Evolutionary conservation across 2,888 invertebrate genomes (phyloP).

Genomic region (Euspilapteryx auroguttella): DNA sequence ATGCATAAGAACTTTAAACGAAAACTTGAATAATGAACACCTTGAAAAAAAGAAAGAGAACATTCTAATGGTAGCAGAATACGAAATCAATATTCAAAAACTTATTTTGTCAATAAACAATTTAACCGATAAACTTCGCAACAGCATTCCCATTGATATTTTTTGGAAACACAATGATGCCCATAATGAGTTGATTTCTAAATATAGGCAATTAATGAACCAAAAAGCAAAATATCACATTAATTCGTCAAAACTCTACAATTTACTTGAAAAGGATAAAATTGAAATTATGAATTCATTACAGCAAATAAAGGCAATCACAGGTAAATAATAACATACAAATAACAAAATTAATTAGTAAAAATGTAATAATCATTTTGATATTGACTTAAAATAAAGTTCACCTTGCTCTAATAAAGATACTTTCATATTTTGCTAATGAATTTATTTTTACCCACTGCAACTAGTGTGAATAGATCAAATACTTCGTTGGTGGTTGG

Average conservation of each 20-base stretch:
- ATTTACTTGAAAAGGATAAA: slow-evolving; percentile 23
- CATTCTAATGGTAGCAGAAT: slow-evolving; percentile 33
- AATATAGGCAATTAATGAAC: slow-evolving; percentile 48
- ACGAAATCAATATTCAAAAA: slow-evolving; percentile 42
- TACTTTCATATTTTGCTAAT: no score
- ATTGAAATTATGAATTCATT: slow-evolving; percentile 43
- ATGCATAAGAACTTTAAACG: slow-evolving; percentile 44
- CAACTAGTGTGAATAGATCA: no score
- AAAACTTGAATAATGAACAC: slow-evolving; percentile 54
- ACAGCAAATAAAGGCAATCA: slow-evolving; percentile 10
- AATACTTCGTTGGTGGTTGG: no score
- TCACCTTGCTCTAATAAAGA: no score
- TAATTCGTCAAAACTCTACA: slow-evolving; percentile 12
- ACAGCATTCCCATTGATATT: slow-evolving; percentile 39
- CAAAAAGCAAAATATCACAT: slow-evolving; percentile 16
- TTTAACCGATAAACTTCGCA: slow-evolving; percentile 46
- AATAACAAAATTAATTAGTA: no score
- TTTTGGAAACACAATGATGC: slow-evolving; percentile 56
- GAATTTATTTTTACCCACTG: no score
- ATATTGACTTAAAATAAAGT: no score
- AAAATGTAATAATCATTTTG: no score
- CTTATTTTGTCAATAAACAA: slow-evolving; percentile 27
- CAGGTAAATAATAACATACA: slow-evolving; percentile 11
- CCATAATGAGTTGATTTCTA: slow-evolving; percentile 47
- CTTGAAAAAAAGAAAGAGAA: slow-evolving; percentile 42